phyloP scores from a whole-genome alignment of 2,888 invertebrate genomes.

The Lamproptera curius region DNA sequence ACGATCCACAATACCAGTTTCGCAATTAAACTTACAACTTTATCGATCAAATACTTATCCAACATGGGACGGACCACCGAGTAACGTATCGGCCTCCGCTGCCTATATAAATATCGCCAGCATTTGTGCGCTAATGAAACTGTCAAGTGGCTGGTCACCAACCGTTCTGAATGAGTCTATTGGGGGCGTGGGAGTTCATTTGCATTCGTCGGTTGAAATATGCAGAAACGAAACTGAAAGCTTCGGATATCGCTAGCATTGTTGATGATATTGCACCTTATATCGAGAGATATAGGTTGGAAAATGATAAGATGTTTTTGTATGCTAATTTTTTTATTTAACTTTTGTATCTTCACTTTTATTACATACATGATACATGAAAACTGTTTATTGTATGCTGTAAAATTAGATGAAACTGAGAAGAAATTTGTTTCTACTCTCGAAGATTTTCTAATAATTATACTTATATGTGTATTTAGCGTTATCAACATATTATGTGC shows the following conservation, averaged over 20 bases:
- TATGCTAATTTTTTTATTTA: too few species aligned
- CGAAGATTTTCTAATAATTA: too few species aligned
- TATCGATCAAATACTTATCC: conserved; percentile 68
- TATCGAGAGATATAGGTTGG: too few species aligned
- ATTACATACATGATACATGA: too few species aligned
- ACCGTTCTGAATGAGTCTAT: conserved; percentile 57
- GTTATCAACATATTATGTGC: too few species aligned
- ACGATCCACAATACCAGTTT: conserved; percentile 55
- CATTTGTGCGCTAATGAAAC: conserved; percentile 60
- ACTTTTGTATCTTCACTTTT: too few species aligned
- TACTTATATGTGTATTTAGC: too few species aligned
- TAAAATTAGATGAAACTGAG: too few species aligned
- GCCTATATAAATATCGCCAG: conserved; percentile 58
- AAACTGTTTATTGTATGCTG: too few species aligned
- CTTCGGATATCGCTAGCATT: conserved; percentile 27
- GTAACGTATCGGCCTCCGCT: conserved; percentile 50
- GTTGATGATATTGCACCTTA: too few species aligned
- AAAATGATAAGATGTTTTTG: too few species aligned
- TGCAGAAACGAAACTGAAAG: conserved; percentile 8
- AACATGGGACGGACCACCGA: conserved; percentile 62
- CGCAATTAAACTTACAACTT: conserved; percentile 75
- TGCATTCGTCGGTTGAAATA: conserved; percentile 13
- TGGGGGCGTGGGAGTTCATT: conserved; percentile 37
- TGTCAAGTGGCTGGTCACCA: conserved; percentile 37
- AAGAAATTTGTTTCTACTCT: too few species aligned